Evolutionary conservation across 2,113 vertebrate species (phyloP).

Genomic region (Potamarius usumacintae): DNA sequence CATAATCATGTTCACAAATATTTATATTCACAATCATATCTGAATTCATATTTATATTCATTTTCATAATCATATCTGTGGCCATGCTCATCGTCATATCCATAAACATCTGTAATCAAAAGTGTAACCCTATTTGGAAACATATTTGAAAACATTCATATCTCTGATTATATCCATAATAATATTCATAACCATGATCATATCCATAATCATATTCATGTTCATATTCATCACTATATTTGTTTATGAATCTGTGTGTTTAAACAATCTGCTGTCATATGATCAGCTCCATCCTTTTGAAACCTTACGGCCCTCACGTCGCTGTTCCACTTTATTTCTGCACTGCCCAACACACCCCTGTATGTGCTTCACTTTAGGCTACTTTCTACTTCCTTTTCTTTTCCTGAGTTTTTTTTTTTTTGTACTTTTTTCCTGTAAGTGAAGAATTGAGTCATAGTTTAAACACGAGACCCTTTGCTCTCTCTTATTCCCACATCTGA

Average conservation of each 20-base stretch:
- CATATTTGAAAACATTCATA: no score
- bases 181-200: no score
- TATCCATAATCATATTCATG: no score
- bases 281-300: background rate
- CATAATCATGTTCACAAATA: no score
- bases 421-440: background rate
- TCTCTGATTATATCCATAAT: no score
- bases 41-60: no score
- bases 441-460: slow-evolving; percentile 30
- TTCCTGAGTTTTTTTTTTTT: background rate
- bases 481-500: background rate
- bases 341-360: background rate
- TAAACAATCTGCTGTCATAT: background rate
- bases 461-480: slow-evolving; percentile 12
- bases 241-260: background rate
- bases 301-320: background rate
- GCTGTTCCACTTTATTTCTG: background rate
- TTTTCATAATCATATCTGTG: no score
- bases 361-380: background rate
- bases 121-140: no score
- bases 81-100: background rate
- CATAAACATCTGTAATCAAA: background rate
- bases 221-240: no score
- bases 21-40: no score
- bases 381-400: background rate